phyloP scores from a whole-genome alignment of 2,113 vertebrate genomes.

The Pituophis catenifer region DNA sequence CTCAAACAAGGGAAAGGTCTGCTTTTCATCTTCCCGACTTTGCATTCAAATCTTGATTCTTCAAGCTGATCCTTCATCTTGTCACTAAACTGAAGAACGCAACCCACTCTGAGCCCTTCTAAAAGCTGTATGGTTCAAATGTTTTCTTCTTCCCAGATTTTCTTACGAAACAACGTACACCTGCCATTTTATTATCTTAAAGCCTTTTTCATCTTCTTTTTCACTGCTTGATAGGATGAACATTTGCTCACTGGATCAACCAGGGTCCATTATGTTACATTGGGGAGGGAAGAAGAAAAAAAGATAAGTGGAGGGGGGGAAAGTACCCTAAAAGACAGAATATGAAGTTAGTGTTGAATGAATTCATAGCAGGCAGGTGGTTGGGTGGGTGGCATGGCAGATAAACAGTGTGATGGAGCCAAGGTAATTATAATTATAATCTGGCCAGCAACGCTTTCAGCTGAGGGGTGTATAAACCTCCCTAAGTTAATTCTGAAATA shows the following conservation, averaged over 20 bases:
- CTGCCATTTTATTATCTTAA: conserved; percentile 39
- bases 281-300: conserved; percentile 40
- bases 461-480: conserved; percentile 39
- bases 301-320: conserved; percentile 45
- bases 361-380: conserved; percentile 61
- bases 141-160: conserved; percentile 47
- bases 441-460: conserved; percentile 47
- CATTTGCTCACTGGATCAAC: conserved; percentile 40
- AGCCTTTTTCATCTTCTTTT: background rate
- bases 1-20: background rate
- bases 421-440: conserved; percentile 53
- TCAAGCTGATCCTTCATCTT: conserved; percentile 34
- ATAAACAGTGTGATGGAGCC: conserved; percentile 55
- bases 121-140: conserved; percentile 42
- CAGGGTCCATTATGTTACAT: conserved; percentile 38
- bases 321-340: conserved; percentile 50
- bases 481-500: conserved; percentile 39
- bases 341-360: conserved; percentile 55
- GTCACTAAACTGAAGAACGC: background rate
- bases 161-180: conserved; percentile 40
- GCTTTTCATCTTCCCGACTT: background rate
- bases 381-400: conserved; percentile 59
- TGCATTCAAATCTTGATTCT: conserved; percentile 17
- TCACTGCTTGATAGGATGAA: conserved; percentile 29
- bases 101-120: conserved; percentile 35